Conservation (phyloP, 2,113 vertebrate genomes). For the Dunckerocampus dactyliophorus region DNA sequence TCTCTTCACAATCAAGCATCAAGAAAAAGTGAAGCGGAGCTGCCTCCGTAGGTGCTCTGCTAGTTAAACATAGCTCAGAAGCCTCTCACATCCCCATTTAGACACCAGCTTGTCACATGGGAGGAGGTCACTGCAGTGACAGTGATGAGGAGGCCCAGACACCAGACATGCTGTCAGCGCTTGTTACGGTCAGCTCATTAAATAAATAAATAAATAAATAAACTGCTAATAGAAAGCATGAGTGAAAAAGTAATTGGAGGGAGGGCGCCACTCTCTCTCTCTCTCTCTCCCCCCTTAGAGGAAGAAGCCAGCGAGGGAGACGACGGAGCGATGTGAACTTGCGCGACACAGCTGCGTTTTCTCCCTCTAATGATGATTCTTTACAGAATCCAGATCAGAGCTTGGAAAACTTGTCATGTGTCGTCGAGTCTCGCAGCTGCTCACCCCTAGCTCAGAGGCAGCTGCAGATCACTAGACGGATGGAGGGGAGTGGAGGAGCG, state of each 20-base stretch:
- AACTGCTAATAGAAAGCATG: slow-evolving; percentile 42
- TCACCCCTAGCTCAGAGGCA: slow-evolving; percentile 27
- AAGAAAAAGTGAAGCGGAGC: slow-evolving; percentile 29
- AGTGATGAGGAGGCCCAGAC: slow-evolving; percentile 60
- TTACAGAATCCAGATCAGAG: slow-evolving; percentile 63
- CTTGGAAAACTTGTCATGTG: slow-evolving; percentile 61
- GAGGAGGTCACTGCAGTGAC: slow-evolving; percentile 63
- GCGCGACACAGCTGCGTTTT: slow-evolving; percentile 53
- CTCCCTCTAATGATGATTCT: slow-evolving; percentile 68
- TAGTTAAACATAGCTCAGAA: slow-evolving; percentile 69
- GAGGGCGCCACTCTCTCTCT: not conserved
- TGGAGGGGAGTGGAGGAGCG: slow-evolving; percentile 17
- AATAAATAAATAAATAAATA: slow-evolving; percentile 61
- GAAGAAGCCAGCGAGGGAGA: slow-evolving; percentile 37
- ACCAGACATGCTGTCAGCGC: slow-evolving; percentile 61
- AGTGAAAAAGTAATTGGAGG: slow-evolving; percentile 30
- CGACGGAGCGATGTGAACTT: slow-evolving; percentile 56
- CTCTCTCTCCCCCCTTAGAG: slow-evolving; percentile 26
- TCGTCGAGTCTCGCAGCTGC: slow-evolving; percentile 48
- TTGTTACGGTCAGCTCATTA: slow-evolving; percentile 71
- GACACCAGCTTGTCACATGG: slow-evolving; percentile 58
- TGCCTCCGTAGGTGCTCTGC: slow-evolving; percentile 56
- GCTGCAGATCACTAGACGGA: slow-evolving; percentile 48
- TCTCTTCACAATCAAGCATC: slow-evolving; percentile 44
- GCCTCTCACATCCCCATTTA: slow-evolving; percentile 68